A percentile compares a stretch with the other conserved stretches of the same genome.
phyloP scores from a whole-genome alignment of 2,888 invertebrate genomes.

The Lepidochitona cinerea region DNA sequence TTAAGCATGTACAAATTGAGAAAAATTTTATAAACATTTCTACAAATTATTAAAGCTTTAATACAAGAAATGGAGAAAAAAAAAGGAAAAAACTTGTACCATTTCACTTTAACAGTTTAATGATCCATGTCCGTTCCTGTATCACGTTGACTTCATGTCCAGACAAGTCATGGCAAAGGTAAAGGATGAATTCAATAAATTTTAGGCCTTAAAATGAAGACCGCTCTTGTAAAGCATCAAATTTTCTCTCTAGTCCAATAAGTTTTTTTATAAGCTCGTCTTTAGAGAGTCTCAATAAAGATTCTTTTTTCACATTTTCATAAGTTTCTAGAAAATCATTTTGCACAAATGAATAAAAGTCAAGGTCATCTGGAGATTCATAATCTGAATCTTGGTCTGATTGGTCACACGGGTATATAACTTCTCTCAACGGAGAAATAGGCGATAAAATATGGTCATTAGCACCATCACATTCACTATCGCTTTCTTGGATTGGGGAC shows the following conservation, averaged over 20 bases:
- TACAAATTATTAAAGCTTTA: too few relatives aligned
- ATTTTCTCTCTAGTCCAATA: not conserved
- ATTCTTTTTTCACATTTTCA: not conserved
- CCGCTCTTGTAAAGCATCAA: not conserved
- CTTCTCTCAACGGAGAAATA: not conserved
- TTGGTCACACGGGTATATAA: not conserved
- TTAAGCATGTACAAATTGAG: too few relatives aligned
- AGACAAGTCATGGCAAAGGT: too few relatives aligned
- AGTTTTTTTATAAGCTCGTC: not conserved
- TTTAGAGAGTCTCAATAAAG: not conserved
- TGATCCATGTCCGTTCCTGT: too few relatives aligned
- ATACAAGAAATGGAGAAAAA: too few relatives aligned
- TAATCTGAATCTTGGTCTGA: not conserved
- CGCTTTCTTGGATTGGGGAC: not conserved
- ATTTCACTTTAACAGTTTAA: too few relatives aligned
- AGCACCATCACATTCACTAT: too few relatives aligned
- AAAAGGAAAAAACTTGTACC: too few relatives aligned
- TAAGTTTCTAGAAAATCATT: not conserved
- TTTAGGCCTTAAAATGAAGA: too few relatives aligned
- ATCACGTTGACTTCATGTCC: too few relatives aligned
- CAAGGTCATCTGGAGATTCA: not conserved
- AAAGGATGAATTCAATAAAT: too few relatives aligned
- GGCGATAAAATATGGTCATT: not conserved
- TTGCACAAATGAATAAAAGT: not conserved
- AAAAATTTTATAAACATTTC: too few relatives aligned